Evolutionary conservation across 2,888 invertebrate genomes (phyloP).

Genomic region (Gari tellinella): DNA sequence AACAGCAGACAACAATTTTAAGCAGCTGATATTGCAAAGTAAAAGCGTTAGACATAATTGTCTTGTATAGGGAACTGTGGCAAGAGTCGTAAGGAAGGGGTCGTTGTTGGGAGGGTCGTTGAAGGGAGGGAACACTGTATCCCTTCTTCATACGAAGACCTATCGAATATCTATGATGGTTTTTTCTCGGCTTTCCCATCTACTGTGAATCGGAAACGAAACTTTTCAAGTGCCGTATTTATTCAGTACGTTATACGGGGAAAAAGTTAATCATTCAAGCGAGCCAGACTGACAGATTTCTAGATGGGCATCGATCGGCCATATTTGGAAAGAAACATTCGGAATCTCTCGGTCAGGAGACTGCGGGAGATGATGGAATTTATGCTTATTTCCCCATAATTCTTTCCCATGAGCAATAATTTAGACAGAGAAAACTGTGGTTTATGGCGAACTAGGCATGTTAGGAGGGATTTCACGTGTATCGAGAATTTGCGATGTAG

Average conservation of each 20-base stretch:
- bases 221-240: too few relatives aligned
- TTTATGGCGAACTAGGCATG: constrained; percentile 17
- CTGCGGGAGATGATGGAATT: constrained; percentile 1
- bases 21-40: too few relatives aligned
- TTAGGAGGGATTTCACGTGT: neutral
- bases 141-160: too few relatives aligned
- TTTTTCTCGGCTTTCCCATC: too few relatives aligned
- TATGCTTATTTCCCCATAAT: constrained; percentile 24
- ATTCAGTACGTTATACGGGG: neutral
- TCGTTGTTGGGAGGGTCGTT: too few relatives aligned
- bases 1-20: too few relatives aligned
- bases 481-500: neutral
- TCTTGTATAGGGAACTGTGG: too few relatives aligned
- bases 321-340: neutral
- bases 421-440: constrained; percentile 5
- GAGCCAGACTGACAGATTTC: constrained; percentile 1
- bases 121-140: too few relatives aligned
- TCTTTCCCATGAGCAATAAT: constrained; percentile 13
- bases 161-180: too few relatives aligned
- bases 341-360: constrained; percentile 3
- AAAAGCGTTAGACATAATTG: too few relatives aligned
- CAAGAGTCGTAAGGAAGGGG: too few relatives aligned
- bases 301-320: constrained; percentile 1
- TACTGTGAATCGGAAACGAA: too few relatives aligned
- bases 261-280: constrained; percentile 2